A percentile compares a stretch with the other conserved stretches of the same genome.
Conservation (phyloP, 1,140 invertebrate species). For the Himalopsyche phryganea region DNA sequence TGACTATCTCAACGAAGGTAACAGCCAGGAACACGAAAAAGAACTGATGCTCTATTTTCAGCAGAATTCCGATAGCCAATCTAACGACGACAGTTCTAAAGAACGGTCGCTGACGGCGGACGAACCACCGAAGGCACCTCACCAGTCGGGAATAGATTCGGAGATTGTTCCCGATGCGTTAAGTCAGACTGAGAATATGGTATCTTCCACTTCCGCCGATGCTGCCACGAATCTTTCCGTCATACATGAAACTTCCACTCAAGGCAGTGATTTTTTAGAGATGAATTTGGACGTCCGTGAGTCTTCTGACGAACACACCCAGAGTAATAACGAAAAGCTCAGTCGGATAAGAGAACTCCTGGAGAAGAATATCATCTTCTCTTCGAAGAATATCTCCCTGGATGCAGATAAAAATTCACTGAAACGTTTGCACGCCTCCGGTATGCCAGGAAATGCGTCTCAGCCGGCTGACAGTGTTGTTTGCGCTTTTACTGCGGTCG, state of each 20-base stretch:
- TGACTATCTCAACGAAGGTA: constrained; percentile 71
- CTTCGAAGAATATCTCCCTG: constrained; percentile 35
- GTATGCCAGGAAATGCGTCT: constrained; percentile 27
- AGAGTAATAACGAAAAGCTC: constrained; percentile 60
- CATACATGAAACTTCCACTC: background rate
- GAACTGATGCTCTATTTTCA: constrained; percentile 77
- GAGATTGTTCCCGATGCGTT: background rate
- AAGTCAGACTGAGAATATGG: background rate
- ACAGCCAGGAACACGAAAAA: constrained; percentile 76
- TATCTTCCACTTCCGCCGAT: background rate
- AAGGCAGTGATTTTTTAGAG: constrained; percentile 45
- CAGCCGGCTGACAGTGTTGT: constrained; percentile 37
- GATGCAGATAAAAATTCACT: constrained; percentile 10
- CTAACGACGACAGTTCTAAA: constrained; percentile 13
- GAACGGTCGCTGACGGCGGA: background rate
- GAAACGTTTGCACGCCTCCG: background rate
- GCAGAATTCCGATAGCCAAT: constrained; percentile 47
- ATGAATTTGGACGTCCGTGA: constrained; percentile 43
- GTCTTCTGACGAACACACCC: constrained; percentile 42
- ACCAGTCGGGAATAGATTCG: background rate
- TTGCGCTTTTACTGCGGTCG: constrained; percentile 19
- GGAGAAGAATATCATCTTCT: constrained; percentile 62
- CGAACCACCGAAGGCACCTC: background rate
- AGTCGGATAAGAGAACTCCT: constrained; percentile 69
- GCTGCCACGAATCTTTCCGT: background rate